A percentile compares a stretch with the other conserved stretches of the same genome.
Evolutionary conservation across 2,113 vertebrate genomes (phyloP).

Genomic region (Myodes glareolus): DNA sequence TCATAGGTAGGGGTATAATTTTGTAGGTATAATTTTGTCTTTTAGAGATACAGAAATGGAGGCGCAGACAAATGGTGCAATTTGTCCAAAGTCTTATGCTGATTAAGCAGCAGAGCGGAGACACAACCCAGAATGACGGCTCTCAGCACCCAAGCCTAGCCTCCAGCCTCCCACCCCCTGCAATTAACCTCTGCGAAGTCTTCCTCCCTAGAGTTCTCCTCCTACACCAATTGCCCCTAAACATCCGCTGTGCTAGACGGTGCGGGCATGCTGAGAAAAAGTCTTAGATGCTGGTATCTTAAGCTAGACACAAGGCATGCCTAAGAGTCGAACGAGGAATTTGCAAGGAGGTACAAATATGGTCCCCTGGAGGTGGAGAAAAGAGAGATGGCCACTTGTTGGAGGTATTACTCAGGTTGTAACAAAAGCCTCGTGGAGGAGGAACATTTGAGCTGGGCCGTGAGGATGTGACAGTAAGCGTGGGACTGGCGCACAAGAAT

Average conservation of each 20-base stretch:
- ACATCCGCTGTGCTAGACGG: background rate
- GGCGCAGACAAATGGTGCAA: background rate
- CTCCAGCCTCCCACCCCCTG: rapidly evolving
- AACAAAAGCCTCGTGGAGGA: background rate
- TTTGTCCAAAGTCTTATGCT: background rate
- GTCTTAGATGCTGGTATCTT: background rate
- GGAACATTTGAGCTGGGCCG: background rate
- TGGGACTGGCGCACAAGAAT: too few species aligned
- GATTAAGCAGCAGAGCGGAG: background rate
- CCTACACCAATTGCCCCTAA: background rate
- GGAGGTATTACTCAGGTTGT: background rate
- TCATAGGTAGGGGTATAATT: background rate
- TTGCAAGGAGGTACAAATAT: background rate
- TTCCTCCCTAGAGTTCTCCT: background rate
- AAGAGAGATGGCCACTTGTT: background rate
- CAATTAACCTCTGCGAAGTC: background rate
- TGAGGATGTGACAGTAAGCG: background rate
- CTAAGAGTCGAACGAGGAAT: background rate
- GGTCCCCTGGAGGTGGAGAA: background rate
- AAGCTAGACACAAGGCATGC: background rate
- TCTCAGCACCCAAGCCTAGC: background rate
- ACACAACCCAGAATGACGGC: background rate
- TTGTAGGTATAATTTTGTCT: background rate
- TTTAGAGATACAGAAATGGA: constrained; percentile 46
- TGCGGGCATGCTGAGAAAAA: background rate